phyloP scores from a whole-genome alignment of 2,113 vertebrate species.

The Ochotona princeps region DNA sequence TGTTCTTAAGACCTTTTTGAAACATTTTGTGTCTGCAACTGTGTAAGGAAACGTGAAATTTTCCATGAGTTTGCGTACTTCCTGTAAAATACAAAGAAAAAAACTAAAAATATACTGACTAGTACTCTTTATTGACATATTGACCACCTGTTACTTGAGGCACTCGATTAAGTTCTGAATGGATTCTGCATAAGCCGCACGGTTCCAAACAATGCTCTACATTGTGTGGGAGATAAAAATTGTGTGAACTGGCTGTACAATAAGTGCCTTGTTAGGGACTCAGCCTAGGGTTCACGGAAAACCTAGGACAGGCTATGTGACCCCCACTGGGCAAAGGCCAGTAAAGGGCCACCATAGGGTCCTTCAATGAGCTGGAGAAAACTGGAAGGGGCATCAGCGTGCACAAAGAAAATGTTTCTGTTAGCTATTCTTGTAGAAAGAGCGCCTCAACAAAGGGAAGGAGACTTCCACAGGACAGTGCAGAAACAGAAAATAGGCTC shows the following conservation, averaged over 20 bases:
- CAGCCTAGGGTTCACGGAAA: background rate
- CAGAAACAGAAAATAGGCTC: background rate
- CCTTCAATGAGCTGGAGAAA: background rate
- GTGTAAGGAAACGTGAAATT: conserved; percentile 44
- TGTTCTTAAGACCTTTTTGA: conserved; percentile 15
- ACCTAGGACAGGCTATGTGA: background rate
- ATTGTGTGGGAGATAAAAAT: background rate
- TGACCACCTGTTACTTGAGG: conserved; percentile 38
- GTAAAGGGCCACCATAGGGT: background rate
- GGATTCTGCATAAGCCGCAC: background rate
- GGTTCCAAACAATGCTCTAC: conserved; percentile 7
- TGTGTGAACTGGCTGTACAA: background rate
- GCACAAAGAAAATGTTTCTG: background rate
- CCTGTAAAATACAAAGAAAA: conserved; percentile 30
- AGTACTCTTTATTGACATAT: conserved; percentile 46
- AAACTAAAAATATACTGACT: conserved; percentile 64
- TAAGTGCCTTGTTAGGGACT: conserved; percentile 8
- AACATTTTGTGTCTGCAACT: conserved; percentile 49
- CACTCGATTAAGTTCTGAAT: background rate
- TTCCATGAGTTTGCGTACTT: conserved; percentile 21
- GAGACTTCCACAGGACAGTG: background rate
- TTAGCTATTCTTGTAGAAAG: background rate
- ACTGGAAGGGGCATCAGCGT: background rate
- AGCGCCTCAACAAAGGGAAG: background rate
- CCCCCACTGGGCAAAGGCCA: background rate